Evolutionary conservation across 1,140 invertebrate genomes (phyloP).

Genomic region (Drosophila watanabei): DNA sequence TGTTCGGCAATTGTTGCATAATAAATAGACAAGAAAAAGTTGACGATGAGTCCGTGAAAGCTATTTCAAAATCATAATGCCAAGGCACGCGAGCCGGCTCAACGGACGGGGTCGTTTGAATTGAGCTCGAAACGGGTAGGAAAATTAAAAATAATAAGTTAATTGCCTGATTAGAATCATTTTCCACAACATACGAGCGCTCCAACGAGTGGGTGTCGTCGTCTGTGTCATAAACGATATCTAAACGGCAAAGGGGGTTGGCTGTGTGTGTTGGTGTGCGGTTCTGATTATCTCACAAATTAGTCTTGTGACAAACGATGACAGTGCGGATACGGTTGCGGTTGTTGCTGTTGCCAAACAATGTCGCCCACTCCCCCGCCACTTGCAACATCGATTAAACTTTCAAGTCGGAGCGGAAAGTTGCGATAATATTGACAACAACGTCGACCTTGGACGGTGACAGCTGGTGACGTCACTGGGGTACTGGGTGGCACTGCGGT

Average conservation of each 20-base stretch:
- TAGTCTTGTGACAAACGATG: constrained; percentile 83
- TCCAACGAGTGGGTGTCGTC: not conserved
- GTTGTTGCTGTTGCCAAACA: constrained; percentile 50
- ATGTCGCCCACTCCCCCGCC: constrained; percentile 19
- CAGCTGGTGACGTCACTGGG: constrained; percentile 37
- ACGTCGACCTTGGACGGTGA: constrained; percentile 39
- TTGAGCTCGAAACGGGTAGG: constrained; percentile 19
- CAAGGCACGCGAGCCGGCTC: constrained; percentile 48
- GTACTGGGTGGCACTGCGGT: constrained; percentile 16
- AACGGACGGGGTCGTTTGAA: constrained; percentile 35
- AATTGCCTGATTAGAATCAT: constrained; percentile 78
- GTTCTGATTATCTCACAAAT: constrained; percentile 79
- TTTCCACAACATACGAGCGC: constrained; percentile 34
- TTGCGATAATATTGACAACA: constrained; percentile 38
- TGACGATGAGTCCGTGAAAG: constrained; percentile 12
- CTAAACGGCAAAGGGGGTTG: constrained; percentile 50
- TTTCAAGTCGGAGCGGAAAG: constrained; percentile 43
- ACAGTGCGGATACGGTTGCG: constrained; percentile 51
- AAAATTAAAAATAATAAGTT: constrained; percentile 77
- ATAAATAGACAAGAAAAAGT: constrained; percentile 6
- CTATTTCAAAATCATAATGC: constrained; percentile 29
- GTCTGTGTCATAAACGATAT: constrained; percentile 54
- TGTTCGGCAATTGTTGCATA: constrained; percentile 13
- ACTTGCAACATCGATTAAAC: constrained; percentile 74
- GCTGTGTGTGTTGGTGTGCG: constrained; percentile 36